Evolutionary conservation across 2,797 vertebrate species (phyloP).

Genomic region (Acipenser ruthenus): DNA sequence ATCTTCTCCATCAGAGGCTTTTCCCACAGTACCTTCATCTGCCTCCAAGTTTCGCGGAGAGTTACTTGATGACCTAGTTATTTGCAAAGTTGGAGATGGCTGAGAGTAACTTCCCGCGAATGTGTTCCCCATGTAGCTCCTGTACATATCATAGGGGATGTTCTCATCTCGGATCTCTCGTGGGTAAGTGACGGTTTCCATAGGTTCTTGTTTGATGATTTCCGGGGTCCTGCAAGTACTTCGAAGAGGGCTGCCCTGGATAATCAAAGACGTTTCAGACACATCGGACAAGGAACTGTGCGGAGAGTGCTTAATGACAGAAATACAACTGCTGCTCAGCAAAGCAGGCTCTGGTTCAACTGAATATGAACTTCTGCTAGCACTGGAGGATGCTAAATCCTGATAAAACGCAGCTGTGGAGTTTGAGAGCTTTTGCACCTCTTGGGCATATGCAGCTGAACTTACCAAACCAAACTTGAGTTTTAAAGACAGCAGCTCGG

Average conservation of each 20-base stretch:
- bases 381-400: slow-evolving; percentile 58
- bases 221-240: slow-evolving; percentile 57
- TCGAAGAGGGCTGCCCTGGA: slow-evolving; percentile 48
- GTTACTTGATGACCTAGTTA: slow-evolving; percentile 75
- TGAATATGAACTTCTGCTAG: slow-evolving; percentile 49
- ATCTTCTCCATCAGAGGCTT: slow-evolving; percentile 87
- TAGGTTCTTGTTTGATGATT: slow-evolving; percentile 75
- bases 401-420: slow-evolving; percentile 65
- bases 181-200: slow-evolving; percentile 58
- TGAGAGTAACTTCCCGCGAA: slow-evolving; percentile 62
- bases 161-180: slow-evolving; percentile 61
- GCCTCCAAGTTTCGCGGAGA: slow-evolving; percentile 81
- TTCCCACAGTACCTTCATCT: slow-evolving; percentile 75
- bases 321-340: slow-evolving; percentile 75
- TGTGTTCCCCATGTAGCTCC: slow-evolving; percentile 58
- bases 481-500: slow-evolving; percentile 83
- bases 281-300: slow-evolving; percentile 65
- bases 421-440: slow-evolving; percentile 78
- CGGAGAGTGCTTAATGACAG: slow-evolving; percentile 91
- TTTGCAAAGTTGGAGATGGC: slow-evolving; percentile 72
- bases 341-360: slow-evolving; percentile 62
- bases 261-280: slow-evolving; percentile 56
- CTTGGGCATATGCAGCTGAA: slow-evolving; percentile 75
- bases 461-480: slow-evolving; percentile 86
- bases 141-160: slow-evolving; percentile 69